Base-by-base conservation (phyloP, 2,797 vertebrate species). In the Protonibea diacanthus region DNA sequence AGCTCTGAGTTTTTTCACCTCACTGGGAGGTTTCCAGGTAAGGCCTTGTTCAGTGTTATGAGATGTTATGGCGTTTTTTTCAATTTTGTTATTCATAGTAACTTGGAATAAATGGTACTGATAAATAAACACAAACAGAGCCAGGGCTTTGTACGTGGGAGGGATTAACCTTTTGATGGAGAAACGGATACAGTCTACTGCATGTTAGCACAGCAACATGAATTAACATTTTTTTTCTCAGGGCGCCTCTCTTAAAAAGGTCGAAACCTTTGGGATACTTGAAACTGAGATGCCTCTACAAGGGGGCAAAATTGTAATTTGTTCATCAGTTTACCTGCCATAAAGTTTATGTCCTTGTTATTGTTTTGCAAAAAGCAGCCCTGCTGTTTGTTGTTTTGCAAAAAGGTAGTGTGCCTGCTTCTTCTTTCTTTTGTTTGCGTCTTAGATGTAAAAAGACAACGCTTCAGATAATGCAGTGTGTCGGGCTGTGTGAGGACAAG, bases 281-380 rank as follows among this genome's bases (percentile, higher is more conserved):
- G 5, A 55, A 23, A 13, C 23, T 6, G 56, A 10, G 13, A n/a
- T 1, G 5, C 7, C 2, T n/a, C 40, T 10, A 18, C 10, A 25
- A 55, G n/a, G 1, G 12, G 33, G 33, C 7, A 33, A 9, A 33
- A 33, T 33, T 33, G n/a, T 1, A 33, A 33, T 33, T 33, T 33
- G 33, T 33, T 33, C 8, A 33, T 58, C 56, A 38, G 0, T 29
- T 38, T 18, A 58, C 56, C 8, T 7, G 7, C 29, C 6, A 11
- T 12, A 3, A 49, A 12, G 18, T 29, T 27, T 12, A 12, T 23
- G 10, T 45, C 47, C 3, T 49, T 61, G n/a, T 17, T 42, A 5
- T 33, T 77, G 71, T 76, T 85, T 66, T 66, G 53, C 66, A 38
- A 67, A 68, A 58, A 18, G 5, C 3, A 42, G 40, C 10, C 40